Conservation (phyloP, 2,888 invertebrate genomes). For the Ypsolopha scabrella region DNA sequence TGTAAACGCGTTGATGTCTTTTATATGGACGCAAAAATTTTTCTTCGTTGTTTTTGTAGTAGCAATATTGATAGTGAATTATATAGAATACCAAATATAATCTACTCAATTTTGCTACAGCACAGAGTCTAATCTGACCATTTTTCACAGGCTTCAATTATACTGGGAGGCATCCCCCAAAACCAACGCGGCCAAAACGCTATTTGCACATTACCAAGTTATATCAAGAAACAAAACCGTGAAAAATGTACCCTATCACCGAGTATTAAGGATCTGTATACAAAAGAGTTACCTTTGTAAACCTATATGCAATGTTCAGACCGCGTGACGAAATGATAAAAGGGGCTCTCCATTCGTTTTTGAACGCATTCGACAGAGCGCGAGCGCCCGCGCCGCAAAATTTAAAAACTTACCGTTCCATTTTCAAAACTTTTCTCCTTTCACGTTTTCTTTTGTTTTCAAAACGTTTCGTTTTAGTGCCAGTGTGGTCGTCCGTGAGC, state of each 20-base stretch:
- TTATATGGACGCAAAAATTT: background rate
- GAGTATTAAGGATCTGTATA: too few species aligned
- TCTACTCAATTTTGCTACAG: too few species aligned
- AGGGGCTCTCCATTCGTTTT: conserved; percentile 30
- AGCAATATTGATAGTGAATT: too few species aligned
- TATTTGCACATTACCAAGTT: too few species aligned
- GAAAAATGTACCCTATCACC: too few species aligned
- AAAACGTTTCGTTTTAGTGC: conserved; percentile 60
- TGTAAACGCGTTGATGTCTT: conserved; percentile 1
- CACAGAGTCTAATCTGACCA: too few species aligned
- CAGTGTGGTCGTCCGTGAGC: conserved; percentile 58
- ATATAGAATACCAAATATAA: too few species aligned
- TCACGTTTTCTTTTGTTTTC: conserved; percentile 21
- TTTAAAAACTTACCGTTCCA: conserved; percentile 17
- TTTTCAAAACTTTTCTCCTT: conserved; percentile 17
- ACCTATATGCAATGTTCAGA: conserved; percentile 19
- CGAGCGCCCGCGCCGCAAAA: conserved; percentile 35
- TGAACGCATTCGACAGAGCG: conserved; percentile 41
- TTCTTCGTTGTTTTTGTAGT: too few species aligned
- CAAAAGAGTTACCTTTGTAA: background rate
- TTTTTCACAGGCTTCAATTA: too few species aligned
- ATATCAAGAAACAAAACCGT: too few species aligned
- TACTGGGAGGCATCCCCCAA: too few species aligned
- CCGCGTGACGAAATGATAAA: conserved; percentile 66
- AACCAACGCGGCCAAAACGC: too few species aligned